Base-by-base conservation (phyloP, 92 coral and sea anemone species). In the Galaxea fascicularis region DNA sequence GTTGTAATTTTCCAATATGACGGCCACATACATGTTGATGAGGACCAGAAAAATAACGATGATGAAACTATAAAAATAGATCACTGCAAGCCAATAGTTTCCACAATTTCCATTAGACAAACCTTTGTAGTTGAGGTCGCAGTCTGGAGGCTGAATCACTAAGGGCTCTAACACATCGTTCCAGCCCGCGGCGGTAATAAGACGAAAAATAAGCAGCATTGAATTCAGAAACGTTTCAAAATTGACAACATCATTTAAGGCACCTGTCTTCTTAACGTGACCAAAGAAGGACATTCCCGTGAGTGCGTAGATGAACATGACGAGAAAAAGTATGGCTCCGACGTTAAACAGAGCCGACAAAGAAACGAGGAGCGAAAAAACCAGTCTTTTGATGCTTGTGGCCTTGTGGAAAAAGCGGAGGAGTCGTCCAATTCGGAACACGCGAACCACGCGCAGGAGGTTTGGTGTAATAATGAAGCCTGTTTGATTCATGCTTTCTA, bases 101-200 rank as follows among this genome's bases (percentile, higher is more conserved):
- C 99, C 97, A 56, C 99, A 97, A 84, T 97, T 91, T 4, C 99
- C 98, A 51, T 94, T 85, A 0, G 90, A 87, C 49, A 91, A 74
- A 16, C 88, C 92, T 69, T 87, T 89, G 88, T 97, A 93, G 52
- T 49, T 57, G 3, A 95, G 97, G 47, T 97, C 98, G 25, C 99
- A 97, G 85, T 89, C 95, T 0, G 99, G 99, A 0, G 95, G 92
- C 49, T 69, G 83, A n/a, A 97, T 88, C 99, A 93, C 93, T 76
- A 97, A 82, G 27, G 98, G 91, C 28, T 93, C 96, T 21, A 97
- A 52, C 7, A 97, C 85, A 74, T 97, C 99, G 66, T 97, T 94
- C 98, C 99, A 97, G 1, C 99, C 99, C 11, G 99, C 97, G 47
- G 98, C 95, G 47, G 99, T 95, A 95, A 97, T 95, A 5, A 97